Evolutionary conservation across 2,113 vertebrate species (phyloP).

Genomic region (Oenanthe melanoleuca): DNA sequence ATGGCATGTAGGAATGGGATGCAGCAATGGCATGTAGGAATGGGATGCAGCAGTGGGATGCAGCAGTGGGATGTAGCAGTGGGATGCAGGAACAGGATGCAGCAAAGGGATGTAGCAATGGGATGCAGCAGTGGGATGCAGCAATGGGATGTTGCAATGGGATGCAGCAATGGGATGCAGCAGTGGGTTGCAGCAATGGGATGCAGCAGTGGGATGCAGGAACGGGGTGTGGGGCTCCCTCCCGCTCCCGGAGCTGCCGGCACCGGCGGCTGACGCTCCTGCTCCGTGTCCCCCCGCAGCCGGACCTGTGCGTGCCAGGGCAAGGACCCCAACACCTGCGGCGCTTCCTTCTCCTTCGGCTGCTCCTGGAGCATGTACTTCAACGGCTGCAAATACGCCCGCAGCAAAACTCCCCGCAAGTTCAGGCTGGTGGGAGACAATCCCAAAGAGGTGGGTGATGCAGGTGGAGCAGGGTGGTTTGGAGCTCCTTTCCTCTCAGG

Average conservation of each 20-base stretch:
- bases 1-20: not conserved
- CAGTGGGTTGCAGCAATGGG: rapidly evolving
- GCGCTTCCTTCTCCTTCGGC: constrained; percentile 98
- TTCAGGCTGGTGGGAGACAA: constrained; percentile 94
- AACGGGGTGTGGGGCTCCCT: not conserved
- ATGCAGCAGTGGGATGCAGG: not conserved
- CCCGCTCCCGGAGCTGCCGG: not conserved
- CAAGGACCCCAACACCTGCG: constrained; percentile 90
- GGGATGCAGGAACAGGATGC: too few species aligned
- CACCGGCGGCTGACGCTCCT: not conserved
- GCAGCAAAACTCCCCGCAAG: constrained; percentile 95
- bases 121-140: rapidly evolving
- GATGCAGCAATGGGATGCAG: not conserved
- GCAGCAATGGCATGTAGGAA: not conserved
- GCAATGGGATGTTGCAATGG: not conserved
- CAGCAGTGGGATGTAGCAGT: not conserved
- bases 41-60: too few species aligned
- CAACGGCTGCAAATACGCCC: constrained; percentile 97
- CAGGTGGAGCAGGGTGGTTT: constrained; percentile 53
- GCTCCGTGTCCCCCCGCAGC: constrained; percentile 61
- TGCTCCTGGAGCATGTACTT: constrained; percentile 99
- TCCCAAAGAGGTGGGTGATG: constrained; percentile 86
- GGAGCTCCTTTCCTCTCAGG: not conserved
- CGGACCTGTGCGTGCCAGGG: constrained; percentile 99
- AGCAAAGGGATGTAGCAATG: too few species aligned